Conservation (phyloP, 1,140 invertebrate species). For the Drosophila truncata region DNA sequence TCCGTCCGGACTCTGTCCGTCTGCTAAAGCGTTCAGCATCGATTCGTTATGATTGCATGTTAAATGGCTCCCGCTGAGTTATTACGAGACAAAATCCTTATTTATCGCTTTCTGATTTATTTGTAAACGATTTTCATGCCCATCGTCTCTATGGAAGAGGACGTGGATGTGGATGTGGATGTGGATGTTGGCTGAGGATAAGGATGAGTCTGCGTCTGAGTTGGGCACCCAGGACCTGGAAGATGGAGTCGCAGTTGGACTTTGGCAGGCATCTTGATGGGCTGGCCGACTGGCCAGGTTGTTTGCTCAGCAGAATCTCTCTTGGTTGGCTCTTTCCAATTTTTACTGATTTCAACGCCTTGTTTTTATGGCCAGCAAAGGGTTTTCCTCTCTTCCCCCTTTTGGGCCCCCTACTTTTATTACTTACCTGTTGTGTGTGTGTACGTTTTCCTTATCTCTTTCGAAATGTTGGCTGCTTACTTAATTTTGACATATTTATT, state of each 20-base stretch:
- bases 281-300: conserved; percentile 37
- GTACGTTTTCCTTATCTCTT: conserved; percentile 40
- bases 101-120: conserved; percentile 85
- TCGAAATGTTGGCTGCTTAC: conserved; percentile 65
- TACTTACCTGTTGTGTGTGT: conserved; percentile 34
- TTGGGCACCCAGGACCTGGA: conserved; percentile 18
- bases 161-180: conserved; percentile 4
- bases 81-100: conserved; percentile 85
- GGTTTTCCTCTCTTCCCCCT: conserved; percentile 1
- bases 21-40: conserved; percentile 82
- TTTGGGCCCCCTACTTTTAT: conserved; percentile 9
- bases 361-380: conserved; percentile 53
- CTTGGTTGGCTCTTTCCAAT: conserved; percentile 43
- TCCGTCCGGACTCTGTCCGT: conserved; percentile 47
- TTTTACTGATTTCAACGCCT: conserved; percentile 77
- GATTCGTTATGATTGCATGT: conserved; percentile 85
- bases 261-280: conserved; percentile 61
- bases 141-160: conserved; percentile 54
- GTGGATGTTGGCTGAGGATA: conserved; percentile 1
- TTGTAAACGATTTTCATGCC: conserved; percentile 84
- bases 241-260: conserved; percentile 25
- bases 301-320: conserved; percentile 54
- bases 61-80: conserved; percentile 85
- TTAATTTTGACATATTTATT: conserved; percentile 82
- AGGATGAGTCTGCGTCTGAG: conserved; percentile 8